A percentile compares a stretch with the other conserved stretches of the same genome.
These are phyloP conservation scores for Pelodytes ibericus DNA, from an alignment of 2,797 vertebrate species.

Conservation along the genomic window DNA sequence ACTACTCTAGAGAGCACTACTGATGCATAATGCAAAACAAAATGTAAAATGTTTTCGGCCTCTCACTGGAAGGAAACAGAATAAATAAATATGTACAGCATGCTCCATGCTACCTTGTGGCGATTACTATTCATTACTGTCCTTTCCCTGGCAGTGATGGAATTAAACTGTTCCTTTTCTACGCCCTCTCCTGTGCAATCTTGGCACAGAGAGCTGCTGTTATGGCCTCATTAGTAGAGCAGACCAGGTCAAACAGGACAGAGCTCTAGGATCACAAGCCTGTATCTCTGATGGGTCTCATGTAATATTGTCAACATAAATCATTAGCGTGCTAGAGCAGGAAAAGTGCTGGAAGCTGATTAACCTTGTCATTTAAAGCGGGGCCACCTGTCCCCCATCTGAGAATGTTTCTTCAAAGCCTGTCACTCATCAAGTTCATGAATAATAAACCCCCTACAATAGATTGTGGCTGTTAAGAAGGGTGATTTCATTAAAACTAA, in stretches of 20 bases:
- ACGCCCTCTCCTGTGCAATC: slow-evolving; percentile 2
- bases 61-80: not conserved
- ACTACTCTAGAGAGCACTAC: not conserved
- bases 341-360: slow-evolving; percentile 37
- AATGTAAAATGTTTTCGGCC: too few relatives aligned
- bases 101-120: not conserved
- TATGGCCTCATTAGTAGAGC: slow-evolving; percentile 35
- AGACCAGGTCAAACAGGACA: slow-evolving; percentile 40
- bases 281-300: slow-evolving; percentile 14
- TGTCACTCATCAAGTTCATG: slow-evolving; percentile 48
- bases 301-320: slow-evolving; percentile 53
- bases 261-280: slow-evolving; percentile 37
- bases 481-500: slow-evolving; percentile 45
- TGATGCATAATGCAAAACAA: not conserved
- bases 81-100: slow-evolving; percentile 12
- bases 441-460: slow-evolving; percentile 51
- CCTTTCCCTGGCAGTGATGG: not conserved
- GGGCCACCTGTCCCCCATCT: slow-evolving; percentile 18
- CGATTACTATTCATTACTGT: slow-evolving; percentile 10
- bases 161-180: slow-evolving; percentile 5
- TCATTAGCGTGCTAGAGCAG: slow-evolving; percentile 37
- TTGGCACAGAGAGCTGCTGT: not conserved
- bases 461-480: slow-evolving; percentile 38
- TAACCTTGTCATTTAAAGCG: slow-evolving; percentile 50
- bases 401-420: slow-evolving; percentile 26